A percentile compares a stretch with the other conserved stretches of the same genome.
Evolutionary conservation across 2,797 vertebrate species (phyloP).

Genomic region (Poeciliopsis gracilis): DNA sequence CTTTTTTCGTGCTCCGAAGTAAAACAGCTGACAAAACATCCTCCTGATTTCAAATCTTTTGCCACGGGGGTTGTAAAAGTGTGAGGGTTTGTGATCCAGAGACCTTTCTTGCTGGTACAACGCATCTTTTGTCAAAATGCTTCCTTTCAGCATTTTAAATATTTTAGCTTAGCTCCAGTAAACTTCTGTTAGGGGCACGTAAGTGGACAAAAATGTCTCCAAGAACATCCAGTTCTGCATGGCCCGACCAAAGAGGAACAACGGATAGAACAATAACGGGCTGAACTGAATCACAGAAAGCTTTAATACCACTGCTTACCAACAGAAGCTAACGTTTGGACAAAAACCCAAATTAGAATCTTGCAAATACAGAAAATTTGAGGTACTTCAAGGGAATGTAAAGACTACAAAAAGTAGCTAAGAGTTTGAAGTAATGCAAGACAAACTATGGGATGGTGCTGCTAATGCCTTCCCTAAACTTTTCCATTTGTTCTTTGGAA

Average conservation of each 20-base stretch:
- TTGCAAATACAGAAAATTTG: background rate
- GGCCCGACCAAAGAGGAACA: too few relatives aligned
- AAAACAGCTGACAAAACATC: background rate
- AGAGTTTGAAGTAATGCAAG: background rate
- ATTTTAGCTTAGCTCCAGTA: background rate
- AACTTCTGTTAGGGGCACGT: background rate
- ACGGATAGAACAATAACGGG: slow-evolving; percentile 1
- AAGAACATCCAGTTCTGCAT: background rate
- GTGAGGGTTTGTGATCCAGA: background rate
- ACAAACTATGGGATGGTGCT: background rate
- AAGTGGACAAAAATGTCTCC: background rate
- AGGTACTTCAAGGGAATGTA: background rate
- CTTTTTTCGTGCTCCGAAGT: background rate
- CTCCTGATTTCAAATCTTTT: background rate
- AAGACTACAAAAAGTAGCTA: background rate
- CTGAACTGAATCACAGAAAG: background rate
- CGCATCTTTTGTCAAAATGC: background rate
- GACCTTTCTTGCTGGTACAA: background rate
- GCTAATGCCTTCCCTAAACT: background rate
- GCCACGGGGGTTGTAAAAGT: background rate
- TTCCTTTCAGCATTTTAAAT: background rate
- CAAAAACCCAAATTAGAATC: background rate
- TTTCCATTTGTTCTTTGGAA: background rate
- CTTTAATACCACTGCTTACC: background rate
- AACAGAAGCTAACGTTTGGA: background rate